These are phyloP conservation scores for Genyomyrus donnyi DNA, from an alignment of 2,113 vertebrate genomes.

Conservation along the genomic window DNA sequence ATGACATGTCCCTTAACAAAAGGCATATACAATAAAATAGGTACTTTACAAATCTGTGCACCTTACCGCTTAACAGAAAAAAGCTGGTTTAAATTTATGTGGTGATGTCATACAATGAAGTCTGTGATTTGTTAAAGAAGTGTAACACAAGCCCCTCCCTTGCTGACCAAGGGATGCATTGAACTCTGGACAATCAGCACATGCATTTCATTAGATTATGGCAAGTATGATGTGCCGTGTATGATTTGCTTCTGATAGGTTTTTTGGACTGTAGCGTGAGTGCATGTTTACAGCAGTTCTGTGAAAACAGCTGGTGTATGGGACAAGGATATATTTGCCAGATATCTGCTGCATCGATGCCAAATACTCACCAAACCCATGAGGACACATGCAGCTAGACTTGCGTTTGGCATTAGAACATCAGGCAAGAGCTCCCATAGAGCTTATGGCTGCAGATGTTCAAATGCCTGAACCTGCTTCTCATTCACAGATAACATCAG, in stretches of 20 bases:
- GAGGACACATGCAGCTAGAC: not conserved
- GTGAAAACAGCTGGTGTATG: not conserved
- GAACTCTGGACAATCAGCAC: not conserved
- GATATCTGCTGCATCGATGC: not conserved
- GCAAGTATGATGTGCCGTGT: not conserved
- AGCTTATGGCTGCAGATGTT: not conserved
- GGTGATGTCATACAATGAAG: not conserved
- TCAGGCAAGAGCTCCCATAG: not conserved
- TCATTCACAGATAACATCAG: not conserved
- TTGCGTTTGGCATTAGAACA: not conserved
- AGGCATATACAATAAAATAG: not conserved
- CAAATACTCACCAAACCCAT: not conserved
- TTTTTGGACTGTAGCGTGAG: not conserved
- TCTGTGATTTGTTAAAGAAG: not conserved
- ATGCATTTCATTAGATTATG: not conserved
- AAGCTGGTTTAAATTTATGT: not conserved
- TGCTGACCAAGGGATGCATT: not conserved
- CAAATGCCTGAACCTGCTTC: not conserved
- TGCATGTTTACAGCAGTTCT: not conserved
- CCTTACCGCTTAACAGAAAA: too few relatives aligned
- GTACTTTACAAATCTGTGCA: too few relatives aligned
- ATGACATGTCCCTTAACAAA: not conserved
- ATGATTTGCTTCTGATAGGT: not conserved
- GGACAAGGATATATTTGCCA: not conserved
- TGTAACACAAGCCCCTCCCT: not conserved